Evolutionary conservation across 2,113 vertebrate species (phyloP).

Genomic region (Clinocottus analis): DNA sequence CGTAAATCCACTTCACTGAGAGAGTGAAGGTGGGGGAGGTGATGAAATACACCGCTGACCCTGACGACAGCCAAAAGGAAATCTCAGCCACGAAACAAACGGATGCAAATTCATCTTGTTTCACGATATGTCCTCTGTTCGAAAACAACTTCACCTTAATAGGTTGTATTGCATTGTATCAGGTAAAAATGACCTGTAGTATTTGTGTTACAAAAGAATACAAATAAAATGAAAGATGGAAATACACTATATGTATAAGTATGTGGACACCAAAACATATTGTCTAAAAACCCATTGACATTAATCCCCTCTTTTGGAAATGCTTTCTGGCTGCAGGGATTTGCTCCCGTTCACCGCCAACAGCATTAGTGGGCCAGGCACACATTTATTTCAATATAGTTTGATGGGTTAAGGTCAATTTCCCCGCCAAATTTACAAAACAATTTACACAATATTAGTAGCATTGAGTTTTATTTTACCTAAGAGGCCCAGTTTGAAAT

Average conservation of each 20-base stretch:
- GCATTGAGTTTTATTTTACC: not conserved
- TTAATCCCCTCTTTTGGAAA: not conserved
- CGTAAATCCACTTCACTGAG: slow-evolving; percentile 74
- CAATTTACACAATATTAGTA: not conserved
- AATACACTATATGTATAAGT: not conserved
- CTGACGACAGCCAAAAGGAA: slow-evolving; percentile 16
- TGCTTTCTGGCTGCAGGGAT: not conserved
- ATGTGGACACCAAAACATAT: not conserved
- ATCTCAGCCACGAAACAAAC: not conserved
- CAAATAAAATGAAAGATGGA: no score
- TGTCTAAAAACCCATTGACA: not conserved
- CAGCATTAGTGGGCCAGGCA: not conserved
- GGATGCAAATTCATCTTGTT: slow-evolving; percentile 5
- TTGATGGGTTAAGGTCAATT: not conserved
- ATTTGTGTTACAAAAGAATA: not conserved
- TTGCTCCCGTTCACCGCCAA: not conserved
- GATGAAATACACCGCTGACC: slow-evolving; percentile 63
- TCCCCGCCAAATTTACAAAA: not conserved
- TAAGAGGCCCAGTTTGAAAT: not conserved
- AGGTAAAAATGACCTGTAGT: not conserved
- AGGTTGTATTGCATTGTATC: not conserved
- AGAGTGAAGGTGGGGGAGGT: slow-evolving; percentile 25
- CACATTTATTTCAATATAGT: not conserved
- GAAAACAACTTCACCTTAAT: not conserved
- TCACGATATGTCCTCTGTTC: not conserved